phyloP scores from a whole-genome alignment of 2,113 vertebrate species.

The Phodopus roborovskii region DNA sequence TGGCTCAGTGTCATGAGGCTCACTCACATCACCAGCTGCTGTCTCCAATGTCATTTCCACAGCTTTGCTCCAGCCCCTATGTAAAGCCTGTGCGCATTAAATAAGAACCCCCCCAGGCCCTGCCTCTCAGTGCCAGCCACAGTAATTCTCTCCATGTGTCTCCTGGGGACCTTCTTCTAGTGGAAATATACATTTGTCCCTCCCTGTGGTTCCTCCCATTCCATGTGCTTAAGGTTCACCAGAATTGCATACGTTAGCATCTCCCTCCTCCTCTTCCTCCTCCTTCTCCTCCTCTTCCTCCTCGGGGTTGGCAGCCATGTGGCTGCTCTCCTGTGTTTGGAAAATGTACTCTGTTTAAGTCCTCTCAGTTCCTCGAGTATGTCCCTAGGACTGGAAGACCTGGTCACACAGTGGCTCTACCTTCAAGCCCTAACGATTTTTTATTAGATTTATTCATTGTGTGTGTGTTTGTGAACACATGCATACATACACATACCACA shows the following conservation, averaged over 20 bases:
- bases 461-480: no score
- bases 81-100: not conserved
- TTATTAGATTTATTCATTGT: not conserved
- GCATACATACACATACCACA: no score
- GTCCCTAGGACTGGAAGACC: not conserved
- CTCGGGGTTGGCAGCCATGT: not conserved
- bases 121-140: accelerated
- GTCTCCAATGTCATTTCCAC: no score
- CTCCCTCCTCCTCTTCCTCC: not conserved
- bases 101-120: not conserved
- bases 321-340: not conserved
- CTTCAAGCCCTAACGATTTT: not conserved
- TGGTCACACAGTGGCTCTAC: not conserved
- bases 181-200: not conserved
- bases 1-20: not conserved
- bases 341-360: no score
- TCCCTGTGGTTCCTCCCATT: not conserved
- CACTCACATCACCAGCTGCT: accelerated
- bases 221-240: not conserved
- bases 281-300: not conserved
- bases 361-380: not conserved
- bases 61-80: not conserved
- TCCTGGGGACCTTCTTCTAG: not conserved
- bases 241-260: not conserved
- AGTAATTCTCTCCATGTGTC: not conserved